A percentile compares a stretch with the other conserved stretches of the same genome.
Evolutionary conservation across 2,888 invertebrate genomes (phyloP).

Genomic region (Agonopterix arenella): DNA sequence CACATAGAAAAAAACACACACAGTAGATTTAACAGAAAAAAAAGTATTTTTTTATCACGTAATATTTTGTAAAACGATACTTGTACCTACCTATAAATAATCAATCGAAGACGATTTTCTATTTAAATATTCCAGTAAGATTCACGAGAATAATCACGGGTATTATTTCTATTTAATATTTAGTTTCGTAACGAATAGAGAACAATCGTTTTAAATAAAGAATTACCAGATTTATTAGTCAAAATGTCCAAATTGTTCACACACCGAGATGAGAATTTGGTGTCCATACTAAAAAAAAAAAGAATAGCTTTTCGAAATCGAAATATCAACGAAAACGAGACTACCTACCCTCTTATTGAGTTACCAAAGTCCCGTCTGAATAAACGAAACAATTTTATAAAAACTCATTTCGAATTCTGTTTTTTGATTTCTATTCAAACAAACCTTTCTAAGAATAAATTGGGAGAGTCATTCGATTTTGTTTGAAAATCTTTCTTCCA

Average conservation of each 20-base stretch:
- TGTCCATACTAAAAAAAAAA: slow-evolving; percentile 17
- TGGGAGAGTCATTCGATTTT: slow-evolving; percentile 3
- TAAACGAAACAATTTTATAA: slow-evolving; percentile 29
- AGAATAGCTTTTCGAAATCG: slow-evolving; percentile 15
- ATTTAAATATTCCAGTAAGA: no score
- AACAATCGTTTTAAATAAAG: slow-evolving; percentile 5
- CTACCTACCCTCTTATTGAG: slow-evolving; percentile 25
- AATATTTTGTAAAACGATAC: no score
- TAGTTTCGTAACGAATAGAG: not conserved
- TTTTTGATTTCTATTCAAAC: slow-evolving; percentile 20
- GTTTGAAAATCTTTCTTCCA: not conserved
- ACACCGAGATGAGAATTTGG: slow-evolving; percentile 24
- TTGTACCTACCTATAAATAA: no score
- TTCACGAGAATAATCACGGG: no score
- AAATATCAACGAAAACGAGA: slow-evolving; percentile 19
- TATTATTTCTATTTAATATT: no score
- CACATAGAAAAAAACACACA: no score
- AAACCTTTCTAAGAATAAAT: slow-evolving; percentile 10
- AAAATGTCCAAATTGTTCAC: slow-evolving; percentile 3
- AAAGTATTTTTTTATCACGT: no score
- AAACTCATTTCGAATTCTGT: slow-evolving; percentile 32
- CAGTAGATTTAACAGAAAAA: no score
- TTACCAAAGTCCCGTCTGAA: slow-evolving; percentile 30
- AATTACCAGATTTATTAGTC: slow-evolving; percentile 6
- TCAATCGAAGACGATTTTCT: no score